Percentiles rank a stretch among this genome's conserved stretches.
Evolutionary conservation across 1,140 invertebrate genomes (phyloP).

Genomic region (Solen grandis): DNA sequence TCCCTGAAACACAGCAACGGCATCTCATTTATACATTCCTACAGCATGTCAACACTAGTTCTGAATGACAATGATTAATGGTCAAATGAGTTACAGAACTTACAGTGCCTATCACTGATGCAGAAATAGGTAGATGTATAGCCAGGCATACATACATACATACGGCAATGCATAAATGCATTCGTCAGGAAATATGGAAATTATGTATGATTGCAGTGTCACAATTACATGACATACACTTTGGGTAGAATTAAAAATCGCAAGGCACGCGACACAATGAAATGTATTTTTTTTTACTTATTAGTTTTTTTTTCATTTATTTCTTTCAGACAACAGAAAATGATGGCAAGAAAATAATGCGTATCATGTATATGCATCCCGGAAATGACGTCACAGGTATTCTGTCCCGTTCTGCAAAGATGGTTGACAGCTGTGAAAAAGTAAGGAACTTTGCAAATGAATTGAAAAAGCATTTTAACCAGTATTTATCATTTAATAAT

Average conservation of each 20-base stretch:
- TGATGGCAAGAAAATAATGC: slow-evolving; percentile 39
- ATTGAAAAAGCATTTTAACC: too few relatives aligned
- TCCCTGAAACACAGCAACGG: too few relatives aligned
- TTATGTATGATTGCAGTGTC: not conserved
- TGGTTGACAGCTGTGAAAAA: slow-evolving; percentile 48
- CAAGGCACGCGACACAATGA: not conserved
- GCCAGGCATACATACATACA: not conserved
- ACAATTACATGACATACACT: not conserved
- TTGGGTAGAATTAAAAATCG: not conserved
- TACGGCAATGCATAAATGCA: not conserved
- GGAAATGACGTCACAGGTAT: slow-evolving; percentile 42
- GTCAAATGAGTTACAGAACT: too few relatives aligned
- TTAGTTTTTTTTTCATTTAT: not conserved
- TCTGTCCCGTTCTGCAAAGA: slow-evolving; percentile 26
- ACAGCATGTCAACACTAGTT: not conserved
- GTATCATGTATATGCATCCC: slow-evolving; percentile 44
- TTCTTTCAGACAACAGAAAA: slow-evolving; percentile 31
- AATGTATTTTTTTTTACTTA: not conserved
- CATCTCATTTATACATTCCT: not conserved
- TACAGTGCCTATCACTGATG: too few relatives aligned
- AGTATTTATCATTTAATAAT: too few relatives aligned
- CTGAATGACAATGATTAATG: too few relatives aligned
- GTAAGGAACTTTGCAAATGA: too few relatives aligned
- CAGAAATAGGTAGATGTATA: too few relatives aligned
- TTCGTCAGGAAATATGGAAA: not conserved